These are phyloP conservation scores for Apodemus sylvaticus DNA, from an alignment of 2,113 vertebrate species.

Conservation along the genomic window DNA sequence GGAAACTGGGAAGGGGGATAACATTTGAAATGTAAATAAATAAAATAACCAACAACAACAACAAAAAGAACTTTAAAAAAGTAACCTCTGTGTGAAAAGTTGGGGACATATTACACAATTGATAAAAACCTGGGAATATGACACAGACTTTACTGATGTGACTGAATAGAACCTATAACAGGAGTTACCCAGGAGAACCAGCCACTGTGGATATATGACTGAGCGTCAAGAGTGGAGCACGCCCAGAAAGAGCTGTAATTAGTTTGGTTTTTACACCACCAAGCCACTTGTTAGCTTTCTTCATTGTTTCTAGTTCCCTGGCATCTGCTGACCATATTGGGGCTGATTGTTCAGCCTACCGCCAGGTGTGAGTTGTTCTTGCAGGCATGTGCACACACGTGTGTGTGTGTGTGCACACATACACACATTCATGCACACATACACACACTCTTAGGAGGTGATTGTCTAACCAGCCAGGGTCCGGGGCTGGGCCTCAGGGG, in stretches of 20 bases:
- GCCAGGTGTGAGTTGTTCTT: constrained; percentile 6
- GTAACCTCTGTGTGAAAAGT: background rate
- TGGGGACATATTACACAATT: background rate
- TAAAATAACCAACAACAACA: too few species aligned
- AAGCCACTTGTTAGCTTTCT: background rate
- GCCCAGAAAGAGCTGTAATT: background rate
- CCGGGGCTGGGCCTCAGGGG: background rate
- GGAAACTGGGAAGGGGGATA: too few species aligned
- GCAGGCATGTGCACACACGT: background rate
- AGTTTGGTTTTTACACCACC: background rate
- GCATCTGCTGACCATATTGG: background rate
- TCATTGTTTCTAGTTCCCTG: background rate
- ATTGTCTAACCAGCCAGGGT: background rate
- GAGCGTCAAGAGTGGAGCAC: background rate
- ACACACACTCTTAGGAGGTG: background rate
- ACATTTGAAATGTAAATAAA: too few species aligned
- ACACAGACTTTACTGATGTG: background rate
- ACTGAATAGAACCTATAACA: background rate
- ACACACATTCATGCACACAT: background rate
- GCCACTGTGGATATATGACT: background rate
- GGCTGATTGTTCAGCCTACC: background rate
- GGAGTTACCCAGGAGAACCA: background rate
- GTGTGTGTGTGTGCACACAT: too few species aligned
- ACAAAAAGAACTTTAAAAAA: background rate
- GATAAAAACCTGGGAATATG: background rate